phyloP scores from a whole-genome alignment of 2,113 vertebrate species.

The Thamnaconus septentrionalis region DNA sequence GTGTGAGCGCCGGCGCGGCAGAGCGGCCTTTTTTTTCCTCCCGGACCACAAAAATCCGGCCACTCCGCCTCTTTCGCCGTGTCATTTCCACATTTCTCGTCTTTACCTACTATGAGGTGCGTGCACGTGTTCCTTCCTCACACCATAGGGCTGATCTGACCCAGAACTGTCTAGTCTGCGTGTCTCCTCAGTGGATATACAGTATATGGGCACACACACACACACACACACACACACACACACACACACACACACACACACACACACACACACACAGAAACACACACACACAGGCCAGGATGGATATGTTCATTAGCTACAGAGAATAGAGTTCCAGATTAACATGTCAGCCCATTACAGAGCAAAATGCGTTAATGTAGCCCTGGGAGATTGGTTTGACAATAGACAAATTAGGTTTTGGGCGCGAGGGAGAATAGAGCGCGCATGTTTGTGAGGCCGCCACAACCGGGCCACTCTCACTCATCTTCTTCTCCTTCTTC shows the following conservation, averaged over 20 bases:
- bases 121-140: slow-evolving; percentile 37
- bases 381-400: slow-evolving; percentile 59
- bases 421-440: slow-evolving; percentile 10
- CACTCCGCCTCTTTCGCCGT: slow-evolving; percentile 13
- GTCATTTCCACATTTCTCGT: slow-evolving; percentile 52
- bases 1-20: slow-evolving; percentile 36
- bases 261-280: slow-evolving; percentile 12
- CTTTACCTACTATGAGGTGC: slow-evolving; percentile 33
- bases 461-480: slow-evolving; percentile 1
- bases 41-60: slow-evolving; percentile 3
- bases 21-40: not conserved
- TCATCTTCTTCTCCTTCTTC: slow-evolving; percentile 2
- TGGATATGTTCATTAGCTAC: slow-evolving; percentile 72
- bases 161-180: slow-evolving; percentile 69
- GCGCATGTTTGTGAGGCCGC: slow-evolving; percentile 5
- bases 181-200: slow-evolving; percentile 29
- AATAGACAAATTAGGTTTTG: slow-evolving; percentile 62
- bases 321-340: slow-evolving; percentile 70
- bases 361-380: slow-evolving; percentile 65
- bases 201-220: slow-evolving; percentile 1
- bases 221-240: slow-evolving; percentile 12
- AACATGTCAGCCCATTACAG: slow-evolving; percentile 71
- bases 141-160: slow-evolving; percentile 62
- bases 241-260: slow-evolving; percentile 28
- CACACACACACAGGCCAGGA: slow-evolving; percentile 27